Base-by-base conservation (phyloP, 2,888 invertebrate species). In the Himalopsyche kuldschensis region DNA sequence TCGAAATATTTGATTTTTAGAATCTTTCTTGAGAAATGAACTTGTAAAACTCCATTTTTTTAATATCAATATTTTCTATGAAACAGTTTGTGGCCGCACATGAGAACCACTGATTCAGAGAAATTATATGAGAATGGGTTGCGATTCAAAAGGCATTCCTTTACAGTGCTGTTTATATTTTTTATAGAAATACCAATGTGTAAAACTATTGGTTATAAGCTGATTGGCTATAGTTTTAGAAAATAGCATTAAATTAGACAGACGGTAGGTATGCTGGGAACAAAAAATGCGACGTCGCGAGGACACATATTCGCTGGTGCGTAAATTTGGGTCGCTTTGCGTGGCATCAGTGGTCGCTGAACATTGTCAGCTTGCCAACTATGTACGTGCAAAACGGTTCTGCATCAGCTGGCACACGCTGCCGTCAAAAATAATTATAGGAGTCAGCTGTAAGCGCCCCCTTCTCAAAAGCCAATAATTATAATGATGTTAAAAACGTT, bases 291-390 rank as follows among this genome's bases (percentile, higher is more conserved):
- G 24, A 27, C 2, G 24, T 11, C 41, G 35, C 76, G 76, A 82
- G 79, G 79, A 80, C 83, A 77, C 30, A 55, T 24, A 27, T 11
- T 30, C 77, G 55, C 77, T 83, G 80, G 55, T 80, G 80, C 80
- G 83, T 83, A 46, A 80, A 83, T 83, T 75, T 83, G 83, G 83
- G 83, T 83, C 83, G 76, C 48, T 76, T 80, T 41, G 69, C 69
- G 27, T 69, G 30, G 15, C 55, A 15, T 55, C 20, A 55, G 55
- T 69, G 69, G 30, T 27, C 69, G 27, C 30, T 69, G 27, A 41
- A 55, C 27, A 69, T 69, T 69, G 69, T 27, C 69, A 69, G 69
- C 27, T 69, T 69, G 27, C 24, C 30, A 69, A 10, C 15, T 24
- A 15, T 30, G 30, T 30, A 15, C 69, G 30, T 30, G 15, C 20